Evolutionary conservation across 2,888 invertebrate species (phyloP).

Genomic region (Thymelicus sylvestris): DNA sequence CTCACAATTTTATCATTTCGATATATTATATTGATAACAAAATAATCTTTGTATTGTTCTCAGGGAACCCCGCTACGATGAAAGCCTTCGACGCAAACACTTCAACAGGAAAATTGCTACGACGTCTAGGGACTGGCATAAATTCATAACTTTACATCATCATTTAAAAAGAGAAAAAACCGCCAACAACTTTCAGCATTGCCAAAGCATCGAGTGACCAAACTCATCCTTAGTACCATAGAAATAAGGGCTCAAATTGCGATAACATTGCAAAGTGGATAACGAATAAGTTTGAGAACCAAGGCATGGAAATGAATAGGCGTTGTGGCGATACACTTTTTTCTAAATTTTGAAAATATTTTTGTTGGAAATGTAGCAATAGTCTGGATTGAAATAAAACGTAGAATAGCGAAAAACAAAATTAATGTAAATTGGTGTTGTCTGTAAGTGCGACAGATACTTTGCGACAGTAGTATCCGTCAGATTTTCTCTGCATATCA

Average conservation of each 20-base stretch:
- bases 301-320: constrained; percentile 10
- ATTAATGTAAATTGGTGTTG: too few species aligned
- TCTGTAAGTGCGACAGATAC: too few species aligned
- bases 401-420: too few species aligned
- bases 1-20: not conserved
- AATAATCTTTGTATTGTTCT: constrained; percentile 23
- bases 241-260: not conserved
- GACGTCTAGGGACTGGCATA: constrained; percentile 55
- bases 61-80: constrained; percentile 48
- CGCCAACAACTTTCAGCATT: constrained; percentile 16
- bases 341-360: not conserved
- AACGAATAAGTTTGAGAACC: constrained; percentile 4
- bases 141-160: constrained; percentile 73
- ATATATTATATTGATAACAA: not conserved
- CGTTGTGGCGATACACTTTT: not conserved
- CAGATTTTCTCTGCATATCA: too few species aligned
- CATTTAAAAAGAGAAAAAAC: constrained; percentile 65
- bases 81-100: constrained; percentile 57
- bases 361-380: not conserved
- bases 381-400: not conserved
- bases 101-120: constrained; percentile 66
- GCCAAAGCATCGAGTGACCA: not conserved
- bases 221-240: not conserved
- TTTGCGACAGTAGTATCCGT: too few species aligned
- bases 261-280: not conserved